Evolutionary conservation across 2,888 invertebrate species (phyloP), one percentile per base, ranked within the genome.

Genomic region (Mimumesa dahlbomi): DNA sequence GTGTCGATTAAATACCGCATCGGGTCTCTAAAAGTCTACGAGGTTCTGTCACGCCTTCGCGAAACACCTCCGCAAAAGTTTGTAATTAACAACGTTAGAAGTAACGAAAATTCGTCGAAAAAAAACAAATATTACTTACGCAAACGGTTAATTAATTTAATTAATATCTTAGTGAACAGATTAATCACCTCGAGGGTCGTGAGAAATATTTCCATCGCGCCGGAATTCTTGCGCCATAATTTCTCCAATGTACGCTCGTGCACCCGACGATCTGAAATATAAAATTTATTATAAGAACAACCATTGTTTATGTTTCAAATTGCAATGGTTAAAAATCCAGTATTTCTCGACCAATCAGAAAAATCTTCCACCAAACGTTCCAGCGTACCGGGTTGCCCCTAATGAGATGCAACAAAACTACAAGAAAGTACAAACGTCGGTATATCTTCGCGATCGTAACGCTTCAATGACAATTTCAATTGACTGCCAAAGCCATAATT

Each of bases 211-310:
- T 91, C 91, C 59, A 93, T 85, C 21, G 91, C 90, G 21, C 91
- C 91, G 6, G 91, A 89, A 79, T 92, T 92, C 78, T 92, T 92
- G 84, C 90, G 91, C 91, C 92, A 92, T 77, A 93, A 78, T 82
- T 91, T 91, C 48, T 93, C 92, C 85, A 93, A 82, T 13, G 92
- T 92, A 70, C 89, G 89, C 82, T 92, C 92, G 1, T 92, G 91
- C 38, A 92, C 85, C 82, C 90, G 90, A 84, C 92, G 92, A 86
- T 93, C 93, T 93, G 90, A 16, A 80, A 73, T 2, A 52, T 16
- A 31, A 5, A 31, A 36, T 21, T 22, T 0, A 45, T 42, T 16
- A 11, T n/a, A n/a, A n/a, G n/a, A n/a, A n/a, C n/a, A n/a, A n/a
- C n/a, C 18, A 40, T 40, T 7, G 3, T 16, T 34, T 34, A 2